These are phyloP conservation scores for Drosophila helvetica DNA, from an alignment of 2,888 invertebrate genomes.

Conservation along the genomic window DNA sequence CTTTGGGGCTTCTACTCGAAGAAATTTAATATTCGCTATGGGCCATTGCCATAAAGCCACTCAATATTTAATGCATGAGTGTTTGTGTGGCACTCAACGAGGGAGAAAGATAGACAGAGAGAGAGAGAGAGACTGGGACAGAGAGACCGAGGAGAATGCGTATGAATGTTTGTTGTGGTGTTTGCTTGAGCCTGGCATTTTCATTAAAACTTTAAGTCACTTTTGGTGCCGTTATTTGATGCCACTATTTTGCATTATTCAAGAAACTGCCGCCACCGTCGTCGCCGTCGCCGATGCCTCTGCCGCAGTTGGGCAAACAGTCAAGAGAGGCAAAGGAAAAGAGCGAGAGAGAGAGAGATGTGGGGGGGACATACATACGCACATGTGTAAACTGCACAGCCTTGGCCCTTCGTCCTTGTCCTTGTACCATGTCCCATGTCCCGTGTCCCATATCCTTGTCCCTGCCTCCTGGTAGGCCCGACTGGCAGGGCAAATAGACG, in stretches of 20 bases:
- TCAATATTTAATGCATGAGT: constrained; percentile 66
- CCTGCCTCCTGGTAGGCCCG: constrained; percentile 35
- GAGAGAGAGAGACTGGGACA: constrained; percentile 18
- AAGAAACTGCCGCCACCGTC: constrained; percentile 55
- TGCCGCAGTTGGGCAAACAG: constrained; percentile 56
- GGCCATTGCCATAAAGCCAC: constrained; percentile 54
- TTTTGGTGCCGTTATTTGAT: constrained; percentile 63
- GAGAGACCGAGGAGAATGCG: constrained; percentile 16
- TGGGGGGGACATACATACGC: constrained; percentile 1
- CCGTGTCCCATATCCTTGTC: constrained; percentile 1
- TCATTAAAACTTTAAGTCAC: constrained; percentile 79
- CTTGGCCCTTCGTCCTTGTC: constrained; percentile 24
- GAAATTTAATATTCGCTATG: constrained; percentile 62
- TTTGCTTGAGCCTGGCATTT: constrained; percentile 53
- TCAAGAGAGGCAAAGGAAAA: constrained; percentile 12
- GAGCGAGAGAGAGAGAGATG: background rate
- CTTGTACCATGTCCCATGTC: constrained; percentile 27
- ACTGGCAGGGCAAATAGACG: constrained; percentile 60
- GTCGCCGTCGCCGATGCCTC: constrained; percentile 44
- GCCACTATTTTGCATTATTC: constrained; percentile 73
- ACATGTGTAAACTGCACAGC: constrained; percentile 37
- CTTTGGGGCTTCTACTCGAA: constrained; percentile 12
- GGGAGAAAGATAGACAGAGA: background rate
- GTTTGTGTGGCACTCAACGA: constrained; percentile 38
- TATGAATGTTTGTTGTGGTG: constrained; percentile 17